phyloP scores from a whole-genome alignment of 2,888 invertebrate species.

The Nemotelus pantherinus region DNA sequence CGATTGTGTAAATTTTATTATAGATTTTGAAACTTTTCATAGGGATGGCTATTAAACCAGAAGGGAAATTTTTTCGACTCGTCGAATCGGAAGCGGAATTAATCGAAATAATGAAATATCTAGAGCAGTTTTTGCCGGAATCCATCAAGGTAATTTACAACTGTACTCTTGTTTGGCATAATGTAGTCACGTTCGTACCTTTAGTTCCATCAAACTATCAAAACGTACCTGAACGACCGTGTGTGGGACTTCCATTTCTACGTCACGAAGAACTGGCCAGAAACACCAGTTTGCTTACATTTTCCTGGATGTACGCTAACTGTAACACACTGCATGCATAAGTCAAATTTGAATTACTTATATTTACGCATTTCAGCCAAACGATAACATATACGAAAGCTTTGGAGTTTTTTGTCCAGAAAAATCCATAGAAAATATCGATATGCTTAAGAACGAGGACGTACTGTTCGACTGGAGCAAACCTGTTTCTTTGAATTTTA shows the following conservation, averaged over 20 bases:
- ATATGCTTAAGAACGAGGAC: slow-evolving; percentile 79
- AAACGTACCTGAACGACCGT: slow-evolving; percentile 86
- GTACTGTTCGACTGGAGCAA: slow-evolving; percentile 80
- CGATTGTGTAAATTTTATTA: too few relatives aligned
- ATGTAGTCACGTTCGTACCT: slow-evolving; percentile 59
- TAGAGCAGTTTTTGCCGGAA: slow-evolving; percentile 84
- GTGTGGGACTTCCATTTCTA: slow-evolving; percentile 93
- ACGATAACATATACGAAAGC: slow-evolving; percentile 82
- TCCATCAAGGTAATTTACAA: slow-evolving; percentile 77
- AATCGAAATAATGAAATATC: slow-evolving; percentile 81
- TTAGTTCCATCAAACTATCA: slow-evolving; percentile 90
- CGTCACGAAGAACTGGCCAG: slow-evolving; percentile 88
- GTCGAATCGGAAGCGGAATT: slow-evolving; percentile 81
- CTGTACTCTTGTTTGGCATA: background rate
- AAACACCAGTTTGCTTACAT: slow-evolving; percentile 83
- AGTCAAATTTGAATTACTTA: slow-evolving; percentile 4
- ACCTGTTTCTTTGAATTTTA: slow-evolving; percentile 87
- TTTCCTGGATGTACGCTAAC: slow-evolving; percentile 89
- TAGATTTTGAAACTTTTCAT: too few relatives aligned
- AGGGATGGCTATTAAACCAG: slow-evolving; percentile 82
- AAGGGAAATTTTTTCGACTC: slow-evolving; percentile 89
- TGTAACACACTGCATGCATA: slow-evolving; percentile 65
- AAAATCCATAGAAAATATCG: slow-evolving; percentile 76
- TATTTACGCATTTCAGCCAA: slow-evolving; percentile 68
- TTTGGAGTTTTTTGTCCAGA: slow-evolving; percentile 87